These are phyloP conservation scores for Loris lydekkerianus DNA, from an alignment of 2,797 vertebrate species.

Conservation along the genomic window DNA sequence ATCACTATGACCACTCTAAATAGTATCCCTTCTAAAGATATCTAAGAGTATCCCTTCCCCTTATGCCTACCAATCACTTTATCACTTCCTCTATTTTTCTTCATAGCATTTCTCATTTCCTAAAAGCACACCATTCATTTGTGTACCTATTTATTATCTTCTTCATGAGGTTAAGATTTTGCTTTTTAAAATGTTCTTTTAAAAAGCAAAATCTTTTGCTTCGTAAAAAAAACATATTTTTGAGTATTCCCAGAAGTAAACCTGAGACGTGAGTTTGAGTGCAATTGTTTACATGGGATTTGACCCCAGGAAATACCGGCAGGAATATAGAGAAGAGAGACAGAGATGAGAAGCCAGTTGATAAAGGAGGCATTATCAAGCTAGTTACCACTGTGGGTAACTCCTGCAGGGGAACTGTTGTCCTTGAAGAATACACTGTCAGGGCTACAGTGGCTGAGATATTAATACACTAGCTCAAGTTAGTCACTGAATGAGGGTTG, in stretches of 20 bases:
- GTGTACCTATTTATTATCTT: slow-evolving; percentile 3
- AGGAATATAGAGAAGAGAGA: neutral
- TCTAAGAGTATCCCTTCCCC: neutral
- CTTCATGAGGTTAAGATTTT: neutral
- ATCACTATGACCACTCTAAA: neutral
- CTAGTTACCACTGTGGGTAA: neutral
- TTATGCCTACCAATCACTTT: neutral
- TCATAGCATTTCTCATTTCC: neutral
- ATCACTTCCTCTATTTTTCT: neutral
- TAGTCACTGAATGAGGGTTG: neutral
- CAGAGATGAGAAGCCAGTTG: slow-evolving; percentile 2
- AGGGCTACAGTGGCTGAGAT: neutral
- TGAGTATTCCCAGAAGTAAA: neutral
- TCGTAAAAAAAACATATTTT: neutral
- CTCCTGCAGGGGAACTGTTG: neutral
- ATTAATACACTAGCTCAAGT: neutral
- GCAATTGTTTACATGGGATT: neutral
- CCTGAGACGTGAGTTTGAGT: neutral
- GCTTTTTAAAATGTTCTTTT: neutral
- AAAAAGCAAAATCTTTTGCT: neutral
- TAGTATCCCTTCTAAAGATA: neutral
- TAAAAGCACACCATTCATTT: slow-evolving; percentile 26
- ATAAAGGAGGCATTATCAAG: neutral
- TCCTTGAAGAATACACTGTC: neutral
- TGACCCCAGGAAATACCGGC: neutral